Base-by-base conservation (phyloP, 2,888 invertebrate species). In the Tipula vernalis region DNA sequence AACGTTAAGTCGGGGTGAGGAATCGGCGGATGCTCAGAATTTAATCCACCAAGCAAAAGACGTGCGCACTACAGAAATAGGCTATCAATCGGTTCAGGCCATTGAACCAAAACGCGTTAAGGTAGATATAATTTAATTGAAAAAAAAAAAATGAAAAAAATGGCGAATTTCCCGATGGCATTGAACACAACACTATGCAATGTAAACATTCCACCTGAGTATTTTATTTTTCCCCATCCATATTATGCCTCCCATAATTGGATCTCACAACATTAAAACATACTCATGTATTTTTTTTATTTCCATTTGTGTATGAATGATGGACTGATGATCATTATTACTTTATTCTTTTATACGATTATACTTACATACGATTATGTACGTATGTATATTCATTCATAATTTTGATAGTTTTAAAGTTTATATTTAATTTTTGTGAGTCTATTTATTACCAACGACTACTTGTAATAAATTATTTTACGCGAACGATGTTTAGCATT, bases 1-100 rank as follows among this genome's bases (percentile, higher is more conserved):
- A 47, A 97, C 97, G 2, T 91, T 98, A 89, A 96, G 96, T 88
- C 93, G 97, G 15, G 97, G 97, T 71, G 97, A 97, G 91, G 97
- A 97, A 91, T 94, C 95, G 89, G 94, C 95, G 88, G 93, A 94
- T 41, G 93, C 95, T 51, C 96, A 97, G 90, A 95, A 96, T 90
- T 90, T 96, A 89, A 87, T 91, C 85, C 90, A 90, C 44, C 88
- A 83, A 47, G 92, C 93, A 86, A 94, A 94, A 90, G 93, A 92
- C 90, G 93, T 93, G 89, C 93, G 94, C 88, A 91, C 91, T 87
- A 91, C 91, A 87, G 91, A 91, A 88, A 88, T 91, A 88, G 90
- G 92, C 88, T 93, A 94, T 89, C 91, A 94, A 87, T 92, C 93
- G 89, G 91, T 92, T 12, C 92, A 94, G 90, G 92, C 94, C 87